Base-by-base conservation (phyloP, 2,888 invertebrate genomes). In the Lepidochrysops patricia region DNA sequence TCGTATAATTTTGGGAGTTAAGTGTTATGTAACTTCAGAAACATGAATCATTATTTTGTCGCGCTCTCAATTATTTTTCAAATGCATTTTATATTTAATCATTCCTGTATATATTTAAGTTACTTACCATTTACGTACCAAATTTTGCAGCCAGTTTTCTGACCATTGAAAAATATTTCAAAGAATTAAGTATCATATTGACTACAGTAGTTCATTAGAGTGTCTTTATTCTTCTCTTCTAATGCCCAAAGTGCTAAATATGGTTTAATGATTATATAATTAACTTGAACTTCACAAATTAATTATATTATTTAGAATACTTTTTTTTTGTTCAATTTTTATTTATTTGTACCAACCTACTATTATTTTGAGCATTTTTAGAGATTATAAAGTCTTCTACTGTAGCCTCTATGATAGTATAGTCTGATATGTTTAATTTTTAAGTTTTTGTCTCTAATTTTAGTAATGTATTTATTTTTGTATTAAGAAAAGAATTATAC, bases 91-190 rank as follows among this genome's bases (percentile, higher is more conserved):
- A 60, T 57, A 35, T 61, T 60, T 63, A 68, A 75, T 71, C 74
- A 77, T 77, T 78, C 73, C 74, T 71, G 63, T 66, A 58, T 63
- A 26, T 61, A 65, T 68, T 64, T 61, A 69, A 68, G 62, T 60
- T 57, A 54, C 66, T 73, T 81, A 82, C 77, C 77, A 79, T 64
- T 69, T 70, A 64, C 63, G 70, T 74, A 82, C 84, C 83, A 84
- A 84, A 84, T 70, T 65, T 68, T 71, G 69, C 72, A 78, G 84
- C 84, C 84, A 85, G 84, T 84, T 79, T 71, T 68, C 37, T 64
- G 69, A 60, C 68, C 66, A 69, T 62, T 70, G 70, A 70, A 66
- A 67, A 60, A 62, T 61, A 66, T 67, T 66, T 57, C 64, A 64
- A 61, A 58, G 64, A 63, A 61, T 66, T n/a, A n/a, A n/a, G n/a